Base-by-base conservation (phyloP, 64 coral and sea anemone genomes). In the Cladopsammia gracilis region DNA sequence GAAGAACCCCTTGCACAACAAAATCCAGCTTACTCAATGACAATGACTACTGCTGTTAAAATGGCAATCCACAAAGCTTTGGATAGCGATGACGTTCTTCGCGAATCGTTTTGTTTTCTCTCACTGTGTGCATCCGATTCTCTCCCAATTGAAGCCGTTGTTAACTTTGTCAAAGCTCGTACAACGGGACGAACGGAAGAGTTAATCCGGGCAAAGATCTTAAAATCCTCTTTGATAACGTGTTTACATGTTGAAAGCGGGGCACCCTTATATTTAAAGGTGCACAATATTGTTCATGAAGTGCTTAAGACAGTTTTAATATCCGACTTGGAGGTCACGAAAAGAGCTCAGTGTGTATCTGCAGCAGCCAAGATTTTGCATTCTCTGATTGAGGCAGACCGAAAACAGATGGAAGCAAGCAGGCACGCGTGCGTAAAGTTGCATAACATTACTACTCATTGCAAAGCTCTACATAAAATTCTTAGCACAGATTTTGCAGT, bases 231-330 rank as follows among this genome's bases (percentile, higher is more conserved):
- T 15, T 83, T 93, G 19, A 52, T 87, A n/a, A 44, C 86, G 25
- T 76, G 20, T 10, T 86, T 62, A 25, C 16, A 77, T 60, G 46
- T 50, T 7, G 47, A 34, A 34, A 34, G 13, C 7, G n/a, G 58
- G 34, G 8, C 6, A 71, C 19, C 6, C 16, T 8, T 20, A 1
- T 77, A 62, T 13, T 19, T 93, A 75, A n/a, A 25, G 46, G 62
- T 93, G 48, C 91, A 93, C 13, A 82, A 93, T 47, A 81, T 93
- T 68, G 82, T 93, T 13, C 60, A 86, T 67, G 46, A 75, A 54
- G 45, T 59, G n/a, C 71, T 88, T 34, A 88, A 74, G 60, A 19
- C 24, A 43, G 25, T 88, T 60, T 47, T 14, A 60, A 26, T 51
- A 16, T 18, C 56, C 15, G 18, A 26, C 2, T 10, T 19, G 74